These are phyloP conservation scores for Cheilosia pagana DNA, from an alignment of 2,888 invertebrate species.

Conservation along the genomic window DNA sequence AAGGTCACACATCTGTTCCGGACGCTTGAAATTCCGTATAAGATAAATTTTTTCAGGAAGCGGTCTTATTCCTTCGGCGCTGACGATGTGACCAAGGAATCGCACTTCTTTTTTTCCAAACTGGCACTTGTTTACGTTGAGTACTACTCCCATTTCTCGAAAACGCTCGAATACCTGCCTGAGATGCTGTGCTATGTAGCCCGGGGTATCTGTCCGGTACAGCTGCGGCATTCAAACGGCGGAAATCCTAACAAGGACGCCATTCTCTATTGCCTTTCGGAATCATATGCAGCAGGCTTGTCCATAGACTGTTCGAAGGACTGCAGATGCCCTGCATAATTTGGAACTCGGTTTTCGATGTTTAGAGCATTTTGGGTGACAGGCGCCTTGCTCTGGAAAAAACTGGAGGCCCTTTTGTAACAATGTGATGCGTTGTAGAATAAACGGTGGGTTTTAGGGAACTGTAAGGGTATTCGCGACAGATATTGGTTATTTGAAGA, in stretches of 20 bases:
- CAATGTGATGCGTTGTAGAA: background rate
- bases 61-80: conserved; percentile 43
- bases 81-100: conserved; percentile 68
- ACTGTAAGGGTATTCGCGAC: conserved; percentile 8
- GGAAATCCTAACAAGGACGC: conserved; percentile 22
- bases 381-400: background rate
- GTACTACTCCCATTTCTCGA: background rate
- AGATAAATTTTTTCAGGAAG: conserved; percentile 64
- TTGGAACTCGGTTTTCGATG: conserved; percentile 33
- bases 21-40: conserved; percentile 58
- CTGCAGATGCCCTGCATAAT: conserved; percentile 37
- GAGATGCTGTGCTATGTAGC: background rate
- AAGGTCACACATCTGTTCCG: conserved; percentile 62
- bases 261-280: background rate
- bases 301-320: conserved; percentile 25
- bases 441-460: background rate
- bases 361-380: conserved; percentile 3
- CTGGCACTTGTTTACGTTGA: conserved; percentile 10
- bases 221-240: conserved; percentile 14
- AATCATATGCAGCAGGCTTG: conserved; percentile 23
- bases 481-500: conserved; percentile 7
- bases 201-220: conserved; percentile 5
- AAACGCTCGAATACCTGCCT: conserved; percentile 1
- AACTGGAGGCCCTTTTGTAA: background rate
- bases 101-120: conserved; percentile 37